These are phyloP conservation scores for Ceratitis capitata DNA, from an alignment of 1,140 invertebrate genomes.

Conservation along the genomic window DNA sequence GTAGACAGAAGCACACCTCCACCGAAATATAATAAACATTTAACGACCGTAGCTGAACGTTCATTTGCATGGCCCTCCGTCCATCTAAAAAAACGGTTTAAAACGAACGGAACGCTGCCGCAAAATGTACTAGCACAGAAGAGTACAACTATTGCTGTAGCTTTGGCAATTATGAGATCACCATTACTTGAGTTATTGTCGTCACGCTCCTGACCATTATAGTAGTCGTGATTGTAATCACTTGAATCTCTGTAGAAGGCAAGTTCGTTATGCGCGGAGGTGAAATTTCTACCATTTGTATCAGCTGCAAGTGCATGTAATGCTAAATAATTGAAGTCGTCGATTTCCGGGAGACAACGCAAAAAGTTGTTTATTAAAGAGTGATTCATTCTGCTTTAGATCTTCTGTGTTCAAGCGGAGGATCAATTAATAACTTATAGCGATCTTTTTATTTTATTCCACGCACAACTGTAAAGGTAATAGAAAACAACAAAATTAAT, in stretches of 20 bases:
- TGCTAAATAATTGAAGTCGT: not conserved
- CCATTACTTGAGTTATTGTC: constrained; percentile 51
- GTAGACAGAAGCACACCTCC: constrained; percentile 91
- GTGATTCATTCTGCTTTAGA: not conserved
- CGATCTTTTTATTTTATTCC: no score
- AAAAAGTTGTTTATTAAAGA: not conserved
- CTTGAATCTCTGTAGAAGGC: not conserved
- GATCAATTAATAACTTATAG: no score
- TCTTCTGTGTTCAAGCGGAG: no score
- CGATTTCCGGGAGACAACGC: not conserved
- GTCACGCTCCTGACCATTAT: constrained; percentile 48
- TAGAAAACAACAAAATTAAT: no score
- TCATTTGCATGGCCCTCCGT: constrained; percentile 65
- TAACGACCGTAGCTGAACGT: constrained; percentile 67
- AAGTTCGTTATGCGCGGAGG: not conserved
- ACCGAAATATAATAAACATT: constrained; percentile 83
- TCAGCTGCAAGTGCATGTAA: not conserved
- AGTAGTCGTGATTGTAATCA: constrained; percentile 45
- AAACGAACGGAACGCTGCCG: constrained; percentile 74
- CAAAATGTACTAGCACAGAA: constrained; percentile 75
- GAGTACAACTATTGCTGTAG: constrained; percentile 76
- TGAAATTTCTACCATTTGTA: not conserved
- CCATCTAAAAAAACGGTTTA: constrained; percentile 75
- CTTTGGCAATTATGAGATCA: constrained; percentile 72
- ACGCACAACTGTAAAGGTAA: no score